These are phyloP conservation scores for Argyra leucocephala DNA, from an alignment of 2,888 invertebrate species.

Conservation along the genomic window DNA sequence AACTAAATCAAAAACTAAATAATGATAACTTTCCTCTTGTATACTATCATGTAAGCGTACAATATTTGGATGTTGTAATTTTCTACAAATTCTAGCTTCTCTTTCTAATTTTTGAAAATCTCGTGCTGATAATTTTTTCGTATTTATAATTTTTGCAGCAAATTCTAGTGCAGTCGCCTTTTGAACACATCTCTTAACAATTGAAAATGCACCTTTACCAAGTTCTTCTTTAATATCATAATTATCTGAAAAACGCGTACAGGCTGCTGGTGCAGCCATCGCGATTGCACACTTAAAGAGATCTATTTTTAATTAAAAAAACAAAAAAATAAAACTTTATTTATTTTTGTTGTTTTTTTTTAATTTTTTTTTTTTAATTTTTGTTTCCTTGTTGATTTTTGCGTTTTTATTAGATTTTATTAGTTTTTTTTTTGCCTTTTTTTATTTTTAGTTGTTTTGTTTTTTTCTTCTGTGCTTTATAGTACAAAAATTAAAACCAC, in stretches of 20 bases:
- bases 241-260: conserved; percentile 98
- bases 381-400: background rate
- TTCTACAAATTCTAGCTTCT: conserved; percentile 98
- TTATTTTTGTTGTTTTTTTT: background rate
- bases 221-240: conserved; percentile 99
- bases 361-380: background rate
- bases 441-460: background rate
- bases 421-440: background rate
- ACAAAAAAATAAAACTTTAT: too few species aligned
- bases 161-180: conserved; percentile 96
- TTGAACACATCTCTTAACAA: conserved; percentile 97
- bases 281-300: conserved; percentile 47
- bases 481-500: background rate
- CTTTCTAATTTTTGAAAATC: conserved; percentile 99
- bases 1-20: conserved; percentile 97
- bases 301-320: conserved; percentile 33
- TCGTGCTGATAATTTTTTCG: conserved; percentile 96
- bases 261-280: conserved; percentile 83
- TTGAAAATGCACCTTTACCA: conserved; percentile 99
- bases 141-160: conserved; percentile 99
- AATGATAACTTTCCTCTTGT: conserved; percentile 99
- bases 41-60: conserved; percentile 99
- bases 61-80: conserved; percentile 98
- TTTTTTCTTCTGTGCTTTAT: too few species aligned
- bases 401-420: background rate